phyloP scores from a whole-genome alignment of 1,140 invertebrate genomes.

The Macrobrachium rosenbergii region DNA sequence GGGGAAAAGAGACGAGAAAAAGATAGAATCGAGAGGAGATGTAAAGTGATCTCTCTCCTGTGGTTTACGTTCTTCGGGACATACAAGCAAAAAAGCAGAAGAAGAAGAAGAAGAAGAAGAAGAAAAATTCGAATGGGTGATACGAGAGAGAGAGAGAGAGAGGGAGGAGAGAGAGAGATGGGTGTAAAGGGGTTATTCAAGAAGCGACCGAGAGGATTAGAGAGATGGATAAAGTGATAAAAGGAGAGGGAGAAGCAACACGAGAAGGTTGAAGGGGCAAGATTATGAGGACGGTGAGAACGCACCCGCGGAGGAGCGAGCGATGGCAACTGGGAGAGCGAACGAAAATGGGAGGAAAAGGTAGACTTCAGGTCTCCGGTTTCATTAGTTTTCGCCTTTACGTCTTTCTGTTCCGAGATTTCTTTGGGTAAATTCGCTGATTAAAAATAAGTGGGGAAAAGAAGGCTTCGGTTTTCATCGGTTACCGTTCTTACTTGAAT shows the following conservation, averaged over 20 bases:
- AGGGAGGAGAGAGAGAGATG: neutral
- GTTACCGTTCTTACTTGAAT: neutral
- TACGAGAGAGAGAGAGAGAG: conserved; percentile 28
- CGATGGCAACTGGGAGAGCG: neutral
- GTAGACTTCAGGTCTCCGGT: too few species aligned
- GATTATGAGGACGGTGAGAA: neutral
- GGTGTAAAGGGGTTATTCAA: neutral
- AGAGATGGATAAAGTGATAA: neutral
- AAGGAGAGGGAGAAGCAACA: neutral
- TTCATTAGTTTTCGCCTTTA: too few species aligned
- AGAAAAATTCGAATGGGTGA: neutral
- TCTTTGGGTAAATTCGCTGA: too few species aligned
- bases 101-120: neutral
- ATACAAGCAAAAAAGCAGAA: neutral
- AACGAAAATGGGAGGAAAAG: neutral
- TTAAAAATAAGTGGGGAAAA: neutral
- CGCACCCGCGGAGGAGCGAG: neutral
- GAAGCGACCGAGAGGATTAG: neutral
- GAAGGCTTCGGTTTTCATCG: neutral
- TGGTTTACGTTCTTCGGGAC: neutral
- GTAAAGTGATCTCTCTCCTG: neutral
- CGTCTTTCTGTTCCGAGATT: too few species aligned
- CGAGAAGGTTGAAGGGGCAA: neutral
- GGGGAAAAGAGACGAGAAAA: neutral
- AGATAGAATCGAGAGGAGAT: neutral